Evolutionary conservation across 2,888 invertebrate genomes (phyloP).

Genomic region (Nomada goodeniana): DNA sequence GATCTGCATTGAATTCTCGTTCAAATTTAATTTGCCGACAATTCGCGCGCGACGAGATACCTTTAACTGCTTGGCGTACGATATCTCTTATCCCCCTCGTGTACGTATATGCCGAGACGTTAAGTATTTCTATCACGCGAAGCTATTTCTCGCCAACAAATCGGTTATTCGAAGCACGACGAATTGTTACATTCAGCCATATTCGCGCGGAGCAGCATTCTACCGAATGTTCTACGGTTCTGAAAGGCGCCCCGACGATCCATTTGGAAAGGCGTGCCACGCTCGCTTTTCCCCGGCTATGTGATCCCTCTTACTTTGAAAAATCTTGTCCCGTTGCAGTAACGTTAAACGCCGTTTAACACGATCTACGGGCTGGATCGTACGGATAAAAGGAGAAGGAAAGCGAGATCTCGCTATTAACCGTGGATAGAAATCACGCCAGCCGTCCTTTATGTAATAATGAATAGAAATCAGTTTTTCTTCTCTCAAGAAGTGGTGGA

Average conservation of each 20-base stretch:
- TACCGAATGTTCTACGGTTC: constrained; percentile 38
- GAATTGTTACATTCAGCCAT: background rate
- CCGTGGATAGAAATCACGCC: background rate
- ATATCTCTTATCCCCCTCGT: too few relatives aligned
- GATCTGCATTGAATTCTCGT: too few relatives aligned
- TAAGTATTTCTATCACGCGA: too few relatives aligned
- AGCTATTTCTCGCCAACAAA: background rate
- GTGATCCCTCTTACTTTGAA: constrained; percentile 40
- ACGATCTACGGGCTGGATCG: background rate
- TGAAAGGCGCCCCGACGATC: constrained; percentile 45
- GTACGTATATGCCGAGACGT: too few relatives aligned
- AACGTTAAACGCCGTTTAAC: constrained; percentile 20
- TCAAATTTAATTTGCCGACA: too few relatives aligned
- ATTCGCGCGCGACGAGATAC: too few relatives aligned
- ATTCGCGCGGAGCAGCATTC: constrained; percentile 35
- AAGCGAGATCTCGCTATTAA: constrained; percentile 20
- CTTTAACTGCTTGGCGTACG: too few relatives aligned
- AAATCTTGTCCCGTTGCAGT: constrained; percentile 19
- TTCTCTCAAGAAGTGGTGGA: too few relatives aligned
- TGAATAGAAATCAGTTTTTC: too few relatives aligned
- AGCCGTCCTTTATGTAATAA: constrained; percentile 7
- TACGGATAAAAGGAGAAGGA: constrained; percentile 35
- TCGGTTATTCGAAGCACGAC: background rate
- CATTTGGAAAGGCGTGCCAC: constrained; percentile 48
- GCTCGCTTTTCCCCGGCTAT: constrained; percentile 40